Base-by-base conservation (phyloP, 2,113 vertebrate species). In the Catharus bicknelli region DNA sequence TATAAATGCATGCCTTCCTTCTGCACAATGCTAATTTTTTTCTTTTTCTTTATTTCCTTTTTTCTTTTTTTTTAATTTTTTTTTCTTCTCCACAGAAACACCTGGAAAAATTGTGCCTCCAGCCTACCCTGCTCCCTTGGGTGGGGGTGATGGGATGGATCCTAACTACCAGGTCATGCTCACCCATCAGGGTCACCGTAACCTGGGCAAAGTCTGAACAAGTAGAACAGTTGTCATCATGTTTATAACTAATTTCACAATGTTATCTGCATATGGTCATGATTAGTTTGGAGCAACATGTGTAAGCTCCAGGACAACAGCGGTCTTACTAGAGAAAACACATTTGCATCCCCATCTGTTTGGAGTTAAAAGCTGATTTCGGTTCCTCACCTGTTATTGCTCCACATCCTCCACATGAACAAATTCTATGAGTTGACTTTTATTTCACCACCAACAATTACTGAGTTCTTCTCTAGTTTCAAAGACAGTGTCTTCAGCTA, bases 11-110 rank as follows among this genome's bases (percentile, higher is more conserved):
- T 7, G 77, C 16, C 5, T 83, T 82, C 22, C 47, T n/a, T n/a
- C 30, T 83, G 15, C 7, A 25, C 11, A 77, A n/a, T 2, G 1
- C 14, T 59, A 51, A 51, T 27, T 9, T 16, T 7, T 2, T 22
- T 21, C 9, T 38, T 38, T 38, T 38, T 38, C 38, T 38, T 38
- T 36, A 36, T 36, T 38, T 38, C 38, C 3, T 10, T 5, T 2
- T 9, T 15, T 7, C 3, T 3, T 16, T 6, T 10, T 17, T 29
- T 3, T 16, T 7, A 4, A 5, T 8, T 13, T 53, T 8, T 4
- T 23, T 22, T 9, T 2, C 1, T 63, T 32, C 20, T 55, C 58
- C n/a, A 61, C 30, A 76, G 54, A 73, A 83, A 54, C 5, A 62
- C 54, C 19, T 29, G 25, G 6, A 68, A 83, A 84, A 36, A 20